phyloP scores from a whole-genome alignment of 2,888 invertebrate species.

The Sisyra nigra region DNA sequence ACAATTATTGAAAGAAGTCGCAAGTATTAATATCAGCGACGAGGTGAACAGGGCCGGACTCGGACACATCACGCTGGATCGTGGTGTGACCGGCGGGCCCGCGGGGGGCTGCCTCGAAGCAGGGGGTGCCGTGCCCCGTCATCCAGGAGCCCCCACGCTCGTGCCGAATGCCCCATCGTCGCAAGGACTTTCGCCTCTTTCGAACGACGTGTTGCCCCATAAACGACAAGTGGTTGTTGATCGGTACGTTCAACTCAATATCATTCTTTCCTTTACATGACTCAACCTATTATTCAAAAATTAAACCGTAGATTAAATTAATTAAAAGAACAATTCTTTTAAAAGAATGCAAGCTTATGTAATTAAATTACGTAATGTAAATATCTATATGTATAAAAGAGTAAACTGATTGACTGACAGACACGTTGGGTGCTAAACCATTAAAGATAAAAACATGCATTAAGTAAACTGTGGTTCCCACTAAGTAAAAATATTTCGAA shows the following conservation, averaged over 20 bases:
- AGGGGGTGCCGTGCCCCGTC: conserved; percentile 52
- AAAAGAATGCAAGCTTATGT: no score
- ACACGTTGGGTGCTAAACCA: no score
- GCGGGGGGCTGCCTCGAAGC: conserved; percentile 65
- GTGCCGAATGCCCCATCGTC: conserved; percentile 36
- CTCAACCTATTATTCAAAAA: no score
- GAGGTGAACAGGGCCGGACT: conserved; percentile 4
- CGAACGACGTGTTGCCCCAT: conserved; percentile 54
- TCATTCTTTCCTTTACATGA: no score
- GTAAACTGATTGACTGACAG: no score
- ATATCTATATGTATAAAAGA: no score
- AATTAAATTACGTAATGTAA: no score
- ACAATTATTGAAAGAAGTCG: not conserved
- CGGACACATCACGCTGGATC: conserved; percentile 25
- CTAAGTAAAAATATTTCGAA: no score
- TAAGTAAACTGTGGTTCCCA: no score
- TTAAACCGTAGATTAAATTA: no score
- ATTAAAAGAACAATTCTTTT: no score
- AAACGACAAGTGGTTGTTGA: conserved; percentile 78
- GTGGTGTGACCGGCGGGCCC: conserved; percentile 31
- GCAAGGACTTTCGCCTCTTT: conserved; percentile 44
- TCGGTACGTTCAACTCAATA: conserved; percentile 26
- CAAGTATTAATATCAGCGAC: not conserved
- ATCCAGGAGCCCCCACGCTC: conserved; percentile 37
- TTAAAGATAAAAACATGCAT: no score